These are phyloP conservation scores for Eptatretus burgeri DNA, from an alignment of 2,113 vertebrate genomes.

Conservation along the genomic window DNA sequence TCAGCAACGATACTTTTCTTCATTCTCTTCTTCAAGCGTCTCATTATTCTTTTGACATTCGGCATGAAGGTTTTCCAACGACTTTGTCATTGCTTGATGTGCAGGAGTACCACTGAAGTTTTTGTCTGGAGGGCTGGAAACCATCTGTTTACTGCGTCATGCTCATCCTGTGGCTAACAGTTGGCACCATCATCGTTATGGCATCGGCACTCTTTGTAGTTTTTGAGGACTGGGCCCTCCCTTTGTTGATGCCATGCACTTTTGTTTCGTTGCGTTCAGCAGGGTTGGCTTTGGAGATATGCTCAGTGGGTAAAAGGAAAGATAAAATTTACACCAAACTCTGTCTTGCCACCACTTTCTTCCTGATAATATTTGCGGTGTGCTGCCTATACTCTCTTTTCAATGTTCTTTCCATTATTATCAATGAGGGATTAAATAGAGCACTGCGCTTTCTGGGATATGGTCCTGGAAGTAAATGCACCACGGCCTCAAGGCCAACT, in stretches of 20 bases:
- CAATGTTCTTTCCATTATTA: conserved; percentile 82
- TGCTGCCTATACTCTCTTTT: conserved; percentile 96
- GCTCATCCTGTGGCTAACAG: conserved; percentile 56
- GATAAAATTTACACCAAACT: conserved; percentile 39
- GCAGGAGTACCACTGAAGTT: too few species aligned
- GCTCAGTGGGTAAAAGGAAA: conserved; percentile 53
- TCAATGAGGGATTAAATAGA: conserved; percentile 90
- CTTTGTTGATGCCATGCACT: conserved; percentile 81
- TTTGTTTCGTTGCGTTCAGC: conserved; percentile 92
- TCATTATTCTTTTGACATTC: conserved; percentile 56
- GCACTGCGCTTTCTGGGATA: conserved; percentile 18
- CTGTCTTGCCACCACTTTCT: conserved; percentile 52
- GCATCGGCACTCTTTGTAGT: conserved; percentile 66
- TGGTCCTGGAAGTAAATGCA: too few species aligned
- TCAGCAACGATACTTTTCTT: conserved; percentile 82
- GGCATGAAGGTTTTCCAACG: conserved; percentile 45
- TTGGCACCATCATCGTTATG: conserved; percentile 50
- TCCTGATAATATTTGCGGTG: conserved; percentile 69
- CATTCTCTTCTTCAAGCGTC: conserved; percentile 76
- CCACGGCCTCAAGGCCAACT: too few species aligned
- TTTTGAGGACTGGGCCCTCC: conserved; percentile 60
- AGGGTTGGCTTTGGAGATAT: conserved; percentile 90
- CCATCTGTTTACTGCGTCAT: conserved; percentile 87
- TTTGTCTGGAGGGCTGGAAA: conserved; percentile 44
- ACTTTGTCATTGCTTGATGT: conserved; percentile 24